A percentile compares a stretch with the other conserved stretches of the same genome.
phyloP scores from a whole-genome alignment of 1,140 invertebrate genomes.

The Lasioglossum albipes region DNA sequence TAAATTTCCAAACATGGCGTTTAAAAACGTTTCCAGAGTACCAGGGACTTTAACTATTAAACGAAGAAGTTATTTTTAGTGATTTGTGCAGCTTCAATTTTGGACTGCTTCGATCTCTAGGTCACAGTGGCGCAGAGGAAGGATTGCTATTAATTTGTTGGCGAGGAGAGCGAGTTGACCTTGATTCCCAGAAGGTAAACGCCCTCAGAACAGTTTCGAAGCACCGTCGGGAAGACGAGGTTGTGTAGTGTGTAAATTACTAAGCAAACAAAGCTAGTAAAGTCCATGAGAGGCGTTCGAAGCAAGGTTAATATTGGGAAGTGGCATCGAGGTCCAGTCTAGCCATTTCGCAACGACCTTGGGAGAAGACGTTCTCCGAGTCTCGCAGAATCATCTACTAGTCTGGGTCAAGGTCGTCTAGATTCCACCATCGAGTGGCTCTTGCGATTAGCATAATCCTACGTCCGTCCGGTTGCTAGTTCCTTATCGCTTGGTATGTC shows the following conservation, averaged over 20 bases:
- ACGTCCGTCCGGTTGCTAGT: neutral
- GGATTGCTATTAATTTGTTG: neutral
- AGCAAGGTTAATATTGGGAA: slow-evolving; percentile 33
- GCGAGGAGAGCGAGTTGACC: neutral
- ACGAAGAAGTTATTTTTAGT: too few relatives aligned
- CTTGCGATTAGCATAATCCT: neutral
- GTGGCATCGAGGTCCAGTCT: slow-evolving; percentile 6
- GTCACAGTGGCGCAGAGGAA: neutral
- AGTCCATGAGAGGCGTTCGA: neutral
- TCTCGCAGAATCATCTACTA: slow-evolving; percentile 24
- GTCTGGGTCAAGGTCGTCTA: slow-evolving; percentile 58
- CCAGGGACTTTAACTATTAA: too few relatives aligned
- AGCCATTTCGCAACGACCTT: slow-evolving; percentile 14
- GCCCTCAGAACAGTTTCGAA: neutral
- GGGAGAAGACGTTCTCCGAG: slow-evolving; percentile 14
- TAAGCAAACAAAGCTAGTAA: neutral
- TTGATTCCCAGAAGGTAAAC: neutral
- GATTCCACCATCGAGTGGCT: neutral
- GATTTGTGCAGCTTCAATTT: too few relatives aligned
- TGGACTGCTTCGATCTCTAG: neutral
- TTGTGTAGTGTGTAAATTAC: neutral
- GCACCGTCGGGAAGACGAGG: neutral
- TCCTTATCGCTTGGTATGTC: neutral
- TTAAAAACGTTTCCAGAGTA: too few relatives aligned
- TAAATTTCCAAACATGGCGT: too few relatives aligned